phyloP scores from a whole-genome alignment of 2,888 invertebrate species.

The Sicus ferrugineus region DNA sequence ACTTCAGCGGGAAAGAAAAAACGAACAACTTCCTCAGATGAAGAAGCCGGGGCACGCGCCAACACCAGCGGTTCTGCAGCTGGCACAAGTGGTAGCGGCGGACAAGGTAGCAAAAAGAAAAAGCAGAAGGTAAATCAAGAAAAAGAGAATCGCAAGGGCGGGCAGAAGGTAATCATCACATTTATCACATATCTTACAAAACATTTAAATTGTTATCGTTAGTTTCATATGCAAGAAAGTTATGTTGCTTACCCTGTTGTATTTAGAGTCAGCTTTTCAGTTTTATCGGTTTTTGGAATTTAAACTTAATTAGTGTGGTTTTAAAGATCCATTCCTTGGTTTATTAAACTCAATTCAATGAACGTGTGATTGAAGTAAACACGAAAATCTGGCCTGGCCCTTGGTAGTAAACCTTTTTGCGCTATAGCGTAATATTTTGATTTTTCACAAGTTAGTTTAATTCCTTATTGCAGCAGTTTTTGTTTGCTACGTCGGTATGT shows the following conservation, averaged over 20 bases:
- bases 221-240: neutral
- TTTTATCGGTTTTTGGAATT: neutral
- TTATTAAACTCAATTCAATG: neutral
- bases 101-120: slow-evolving; percentile 65
- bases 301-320: neutral
- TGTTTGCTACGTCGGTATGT: neutral
- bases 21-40: slow-evolving; percentile 65
- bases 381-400: too few species aligned
- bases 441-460: neutral
- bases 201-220: neutral
- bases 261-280: neutral
- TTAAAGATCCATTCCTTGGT: neutral
- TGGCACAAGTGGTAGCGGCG: slow-evolving; percentile 47
- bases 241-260: neutral
- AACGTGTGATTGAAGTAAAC: too few species aligned
- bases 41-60: slow-evolving; percentile 52
- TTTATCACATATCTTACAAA: slow-evolving; percentile 13
- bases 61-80: slow-evolving; percentile 30
- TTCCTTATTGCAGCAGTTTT: neutral
- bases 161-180: slow-evolving; percentile 65
- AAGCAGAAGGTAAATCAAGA: slow-evolving; percentile 67
- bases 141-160: slow-evolving; percentile 66
- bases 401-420: too few species aligned
- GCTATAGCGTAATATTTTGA: too few species aligned
- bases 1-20: slow-evolving; percentile 69